Base-by-base conservation (phyloP, 1,140 invertebrate species). In the Mesaphorura yosii region DNA sequence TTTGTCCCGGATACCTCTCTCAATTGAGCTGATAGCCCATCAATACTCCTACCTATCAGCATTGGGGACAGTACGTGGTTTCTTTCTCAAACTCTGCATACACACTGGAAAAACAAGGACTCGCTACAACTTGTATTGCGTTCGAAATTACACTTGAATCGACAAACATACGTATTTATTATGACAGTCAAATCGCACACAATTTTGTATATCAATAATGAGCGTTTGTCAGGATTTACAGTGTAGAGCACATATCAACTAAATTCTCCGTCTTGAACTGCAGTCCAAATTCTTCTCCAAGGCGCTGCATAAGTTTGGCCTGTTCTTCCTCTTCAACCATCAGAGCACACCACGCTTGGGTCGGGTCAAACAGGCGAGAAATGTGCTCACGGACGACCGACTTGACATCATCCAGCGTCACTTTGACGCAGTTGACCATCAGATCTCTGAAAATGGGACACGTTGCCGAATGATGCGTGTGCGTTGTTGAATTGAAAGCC, bases 371-470 rank as follows among this genome's bases (percentile, higher is more conserved):
- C 29, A 90, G 66, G 22, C 76, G 69, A 3, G 74, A 70, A 20
- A 90, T 69, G 71, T 88, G 88, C 62, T 76, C 76, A 22, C 70
- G 64, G 5, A 81, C 84, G 39, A 87, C 78, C 48, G 72, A 68
- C 48, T 72, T 72, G 58, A 87, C 70, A 61, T 84, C 77, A 1
- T 75, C 75, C 3, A 77, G 65, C 0, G 76, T 78, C 34, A 88
- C 83, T 28, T 74, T 69, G 27, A 80, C 73, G 45, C 89, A 76
- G n/a, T 76, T 72, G 49, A 75, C 65, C 12, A 87, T 72, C 64
- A 87, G 68, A 10, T 76, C 70, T 51, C 79, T 82, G 68, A 12
- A 65, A 63, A 65, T 34, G 51, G 51, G 17, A 57, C 10, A 10
- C n/a, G 31, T 49, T 49, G 37, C n/a, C 19, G 5, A 49, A n/a